These are phyloP conservation scores for Synanceia verrucosa DNA, from an alignment of 2,797 vertebrate genomes.

Conservation along the genomic window DNA sequence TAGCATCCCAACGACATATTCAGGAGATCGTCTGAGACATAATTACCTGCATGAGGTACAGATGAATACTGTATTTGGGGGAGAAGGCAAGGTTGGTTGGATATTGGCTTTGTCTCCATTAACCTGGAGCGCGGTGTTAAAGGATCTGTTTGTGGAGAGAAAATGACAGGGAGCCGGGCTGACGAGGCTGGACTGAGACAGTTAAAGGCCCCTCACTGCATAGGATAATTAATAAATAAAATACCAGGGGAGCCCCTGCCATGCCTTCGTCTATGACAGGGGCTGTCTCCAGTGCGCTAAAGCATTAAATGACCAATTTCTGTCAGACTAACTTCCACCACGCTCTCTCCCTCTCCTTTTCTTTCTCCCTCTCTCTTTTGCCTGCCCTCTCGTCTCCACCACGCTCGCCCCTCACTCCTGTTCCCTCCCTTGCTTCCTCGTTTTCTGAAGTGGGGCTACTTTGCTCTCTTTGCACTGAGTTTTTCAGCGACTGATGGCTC, in stretches of 20 bases:
- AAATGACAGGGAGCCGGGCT: conserved; percentile 92
- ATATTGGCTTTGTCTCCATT: conserved; percentile 86
- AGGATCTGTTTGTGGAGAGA: conserved; percentile 90
- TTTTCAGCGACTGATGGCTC: conserved; percentile 99
- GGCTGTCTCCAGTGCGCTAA: conserved; percentile 99
- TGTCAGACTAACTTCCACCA: conserved; percentile 99
- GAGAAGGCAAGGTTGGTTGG: conserved; percentile 74
- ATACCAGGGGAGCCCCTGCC: conserved; percentile 93
- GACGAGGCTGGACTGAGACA: conserved; percentile 90
- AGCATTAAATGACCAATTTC: conserved; percentile 99
- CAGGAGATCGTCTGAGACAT: conserved; percentile 74
- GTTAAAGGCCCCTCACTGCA: conserved; percentile 94
- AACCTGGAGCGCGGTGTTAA: conserved; percentile 86
- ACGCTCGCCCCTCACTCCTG: conserved; percentile 62
- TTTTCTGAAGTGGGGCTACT: conserved; percentile 89
- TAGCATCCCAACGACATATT: conserved; percentile 81
- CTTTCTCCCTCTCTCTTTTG: conserved; percentile 71
- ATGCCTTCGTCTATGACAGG: conserved; percentile 98
- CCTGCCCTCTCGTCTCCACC: conserved; percentile 73
- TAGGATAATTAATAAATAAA: conserved; percentile 99
- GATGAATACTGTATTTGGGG: conserved; percentile 80
- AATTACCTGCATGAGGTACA: conserved; percentile 83
- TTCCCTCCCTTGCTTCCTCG: conserved; percentile 70
- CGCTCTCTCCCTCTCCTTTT: conserved; percentile 68
- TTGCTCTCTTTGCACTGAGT: conserved; percentile 94